Base-by-base conservation (phyloP, 2,113 vertebrate species). In the Solea solea region DNA sequence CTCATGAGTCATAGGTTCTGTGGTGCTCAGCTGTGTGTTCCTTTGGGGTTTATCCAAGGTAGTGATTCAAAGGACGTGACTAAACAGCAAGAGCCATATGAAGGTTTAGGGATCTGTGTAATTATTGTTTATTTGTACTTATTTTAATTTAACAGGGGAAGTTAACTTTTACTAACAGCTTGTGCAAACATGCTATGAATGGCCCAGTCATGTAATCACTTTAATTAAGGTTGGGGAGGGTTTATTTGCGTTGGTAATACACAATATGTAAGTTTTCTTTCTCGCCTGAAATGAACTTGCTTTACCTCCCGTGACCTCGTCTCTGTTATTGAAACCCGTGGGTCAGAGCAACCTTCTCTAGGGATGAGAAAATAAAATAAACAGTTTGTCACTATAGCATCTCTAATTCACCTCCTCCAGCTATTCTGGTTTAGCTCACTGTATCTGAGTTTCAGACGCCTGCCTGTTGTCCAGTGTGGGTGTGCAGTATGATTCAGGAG, bases 51-150 rank as follows among this genome's bases (percentile, higher is more conserved):
- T 92, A 91, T 91, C 82, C 88, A 84, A 90, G 68, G 86, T 91
- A 89, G 91, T 92, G 90, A 92, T 91, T 93, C 81, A 40, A 88
- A 81, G 87, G 81, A 88, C 81, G 73, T 82, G 93, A 93, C 87
- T 91, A 88, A 90, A 89, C 87, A 89, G 78, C 61, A 72, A 61
- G 64, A 69, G 83, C 81, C 83, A 88, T 80, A 73, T 87, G 87
- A 88, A 86, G 76, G 83, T 74, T 74, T 87, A 16, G 65, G 70
- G 80, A 86, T 81, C 73, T 42, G 61, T 92, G 82, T 93, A 93
- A 94, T 93, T 92, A 91, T 77, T 83, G 89, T 88, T 94, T 93
- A 92, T 94, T 93, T 93, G 92, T 84, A 89, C 85, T 91, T 94
- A 93, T 93, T 94, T 94, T 92, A 75, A 92, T 91, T 93, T 93